Evolutionary conservation across 2,113 vertebrate genomes (phyloP).

Genomic region (Hippocampus comes): DNA sequence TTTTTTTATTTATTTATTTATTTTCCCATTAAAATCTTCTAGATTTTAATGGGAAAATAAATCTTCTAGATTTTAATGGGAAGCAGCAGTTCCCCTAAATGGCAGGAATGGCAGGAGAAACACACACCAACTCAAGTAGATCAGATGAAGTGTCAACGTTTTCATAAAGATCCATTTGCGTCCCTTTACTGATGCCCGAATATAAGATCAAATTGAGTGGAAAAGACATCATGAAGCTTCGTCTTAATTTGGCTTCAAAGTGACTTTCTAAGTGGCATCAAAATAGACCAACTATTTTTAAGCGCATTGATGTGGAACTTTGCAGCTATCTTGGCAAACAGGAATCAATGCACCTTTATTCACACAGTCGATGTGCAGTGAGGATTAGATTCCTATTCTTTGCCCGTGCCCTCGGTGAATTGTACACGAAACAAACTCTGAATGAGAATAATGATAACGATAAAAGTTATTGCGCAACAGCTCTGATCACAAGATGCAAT

Average conservation of each 20-base stretch:
- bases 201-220: neutral
- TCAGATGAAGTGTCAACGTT: neutral
- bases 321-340: neutral
- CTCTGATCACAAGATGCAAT: too few relatives aligned
- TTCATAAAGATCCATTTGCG: neutral
- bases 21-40: neutral
- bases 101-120: neutral
- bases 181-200: neutral
- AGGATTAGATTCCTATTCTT: too few relatives aligned
- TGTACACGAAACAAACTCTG: too few relatives aligned
- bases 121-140: neutral
- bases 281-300: slow-evolving; percentile 11
- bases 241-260: slow-evolving; percentile 7
- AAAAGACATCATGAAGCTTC: slow-evolving; percentile 2
- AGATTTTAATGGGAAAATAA: too few relatives aligned
- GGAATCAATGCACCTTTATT: neutral
- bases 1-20: neutral
- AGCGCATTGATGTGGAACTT: slow-evolving; percentile 1
- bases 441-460: too few relatives aligned
- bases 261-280: slow-evolving; percentile 3
- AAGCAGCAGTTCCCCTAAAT: neutral
- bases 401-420: too few relatives aligned
- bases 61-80: too few relatives aligned
- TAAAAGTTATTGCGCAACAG: too few relatives aligned
- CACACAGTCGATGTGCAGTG: neutral